Evolutionary conservation across 2,888 invertebrate genomes (phyloP), one percentile per base, ranked within the genome.

Genomic region (Acanthoscelides obtectus): DNA sequence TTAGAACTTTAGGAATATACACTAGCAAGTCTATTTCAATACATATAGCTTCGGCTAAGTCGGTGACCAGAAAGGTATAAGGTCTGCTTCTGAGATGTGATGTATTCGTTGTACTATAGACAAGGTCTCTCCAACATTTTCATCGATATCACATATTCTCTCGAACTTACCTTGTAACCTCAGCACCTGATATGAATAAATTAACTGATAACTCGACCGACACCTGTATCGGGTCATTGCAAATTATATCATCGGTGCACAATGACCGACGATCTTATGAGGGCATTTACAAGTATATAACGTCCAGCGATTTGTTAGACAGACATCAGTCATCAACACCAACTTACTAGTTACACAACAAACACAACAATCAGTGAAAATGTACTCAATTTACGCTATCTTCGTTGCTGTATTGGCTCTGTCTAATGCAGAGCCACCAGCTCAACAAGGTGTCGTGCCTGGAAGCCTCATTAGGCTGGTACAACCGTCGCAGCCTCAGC

Each of bases 101-200:
- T n/a, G n/a, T n/a, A 6, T 3, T 3, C 45, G 17, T 45, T 45
- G 17, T 3, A 45, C 17, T 45, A 6, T 12, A 45, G 1, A 12
- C 12, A 45, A 45, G 12, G 45, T 12, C 8, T 45, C 25, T 45
- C 45, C 45, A 25, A 25, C 25, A 25, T 25, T 12, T 45, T 45
- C 1, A 1, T 45, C 45, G 3, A 45, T 45, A 45, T 12, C 45
- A 45, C 45, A 6, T 45, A 45, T 45, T 45, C 12, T 45, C 12
- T 45, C 45, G 45, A 6, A 45, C 45, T 45, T 45, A 45, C 45
- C 45, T 45, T 45, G 45, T 45, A 45, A 6, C 12, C 6, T 45
- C 45, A 71, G 63, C 68, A 67, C 63, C 67, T 71, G 71, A 68
- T 71, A 64, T 68, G 64, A 64, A 71, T 71, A 65, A 45, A 71